Evolutionary conservation across 2,113 vertebrate species (phyloP), one percentile per base, ranked within the genome.

Genomic region (Zeus faber): DNA sequence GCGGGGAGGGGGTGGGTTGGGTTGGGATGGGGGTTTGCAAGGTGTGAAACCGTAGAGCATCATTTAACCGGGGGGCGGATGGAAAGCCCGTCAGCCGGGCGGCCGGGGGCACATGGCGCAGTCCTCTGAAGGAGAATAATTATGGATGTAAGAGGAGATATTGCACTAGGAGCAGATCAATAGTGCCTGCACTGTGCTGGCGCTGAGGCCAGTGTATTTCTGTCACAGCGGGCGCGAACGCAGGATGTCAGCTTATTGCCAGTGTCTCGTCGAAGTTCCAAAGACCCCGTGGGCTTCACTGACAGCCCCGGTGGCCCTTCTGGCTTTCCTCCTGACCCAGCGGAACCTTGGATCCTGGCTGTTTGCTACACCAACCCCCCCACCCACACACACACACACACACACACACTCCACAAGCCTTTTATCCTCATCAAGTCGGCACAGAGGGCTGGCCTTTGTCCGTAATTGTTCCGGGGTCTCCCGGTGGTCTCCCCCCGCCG

Each of bases 61-160:
- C 79, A 80, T 57, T 86, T 76, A 75, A 83, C 72, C 67, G 72
- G 76, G 62, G 67, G 63, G 33, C 18, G 69, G 73, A 72, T 39
- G 50, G 70, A 68, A 11, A 58, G 27, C 10, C 33, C 20, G 53
- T 37, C 51, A 49, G 66, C 58, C 56, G 53, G 61, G 60, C 61
- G 63, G 66, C 53, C 46, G 20, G 67, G 75, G 18, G 72, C 61
- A 53, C 56, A 50, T 21, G 48, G 45, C 48, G 56, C 45, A 71
- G 67, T 54, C 67, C 65, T 71, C 62, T 75, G 76, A 82, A 80
- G 71, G 79, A 69, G 80, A 79, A 77, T 81, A 79, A 84, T 80
- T 79, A 74, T 76, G 80, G 75, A 83, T 82, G 81, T 76, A 77
- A 82, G 77, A 72, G 74, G 74, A 83, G 82, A 81, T 83, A 77